Percentiles rank a stretch among this genome's conserved stretches.
These are phyloP conservation scores for Cossypha polioptera DNA, from an alignment of 2,797 vertebrate species.

Conservation along the genomic window DNA sequence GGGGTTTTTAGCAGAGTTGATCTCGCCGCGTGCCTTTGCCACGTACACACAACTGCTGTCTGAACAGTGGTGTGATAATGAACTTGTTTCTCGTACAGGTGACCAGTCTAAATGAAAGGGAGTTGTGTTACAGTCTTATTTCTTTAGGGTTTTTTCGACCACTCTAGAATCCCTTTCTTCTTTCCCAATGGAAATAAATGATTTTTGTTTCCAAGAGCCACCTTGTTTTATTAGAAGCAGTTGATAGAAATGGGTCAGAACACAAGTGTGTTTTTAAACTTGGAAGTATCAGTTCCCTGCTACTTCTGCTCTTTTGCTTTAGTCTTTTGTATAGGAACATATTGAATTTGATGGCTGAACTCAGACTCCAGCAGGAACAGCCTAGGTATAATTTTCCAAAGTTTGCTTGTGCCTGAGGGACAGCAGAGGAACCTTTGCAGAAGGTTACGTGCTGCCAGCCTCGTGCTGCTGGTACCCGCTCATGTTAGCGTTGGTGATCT, in stretches of 20 bases:
- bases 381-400: background rate
- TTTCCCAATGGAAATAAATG: background rate
- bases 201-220: background rate
- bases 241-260: background rate
- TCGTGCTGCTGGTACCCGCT: background rate
- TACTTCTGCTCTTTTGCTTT: background rate
- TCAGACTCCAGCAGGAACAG: background rate
- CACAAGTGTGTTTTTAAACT: background rate
- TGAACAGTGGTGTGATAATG: background rate
- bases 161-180: background rate
- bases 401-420: background rate
- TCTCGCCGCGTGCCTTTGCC: background rate
- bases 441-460: accelerated
- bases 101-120: background rate
- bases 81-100: background rate
- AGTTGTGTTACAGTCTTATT: background rate
- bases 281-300: background rate
- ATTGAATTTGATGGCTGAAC: background rate
- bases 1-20: background rate
- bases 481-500: accelerated
- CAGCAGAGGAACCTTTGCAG: background rate
- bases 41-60: background rate
- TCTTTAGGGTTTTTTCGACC: background rate
- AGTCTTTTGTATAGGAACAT: background rate
- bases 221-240: background rate